These are phyloP conservation scores for Meriones psammophilus DNA, from an alignment of 2,797 vertebrate genomes.

Conservation along the genomic window DNA sequence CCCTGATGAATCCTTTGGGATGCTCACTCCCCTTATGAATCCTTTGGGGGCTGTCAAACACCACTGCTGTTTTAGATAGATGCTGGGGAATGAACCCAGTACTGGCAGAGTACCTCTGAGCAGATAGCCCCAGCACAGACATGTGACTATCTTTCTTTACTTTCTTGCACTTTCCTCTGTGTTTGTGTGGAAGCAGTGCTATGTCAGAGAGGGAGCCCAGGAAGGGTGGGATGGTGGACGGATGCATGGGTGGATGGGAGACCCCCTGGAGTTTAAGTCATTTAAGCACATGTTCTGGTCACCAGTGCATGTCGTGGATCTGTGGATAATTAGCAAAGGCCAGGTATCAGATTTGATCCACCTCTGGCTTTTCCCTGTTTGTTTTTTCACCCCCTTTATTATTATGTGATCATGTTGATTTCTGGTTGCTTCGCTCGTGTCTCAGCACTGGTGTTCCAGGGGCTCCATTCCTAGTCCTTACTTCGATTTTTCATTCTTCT, in stretches of 20 bases:
- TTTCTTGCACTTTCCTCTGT: too few species aligned
- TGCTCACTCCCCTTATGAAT: neutral
- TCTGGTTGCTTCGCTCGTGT: neutral
- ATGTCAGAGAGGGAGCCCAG: too few species aligned
- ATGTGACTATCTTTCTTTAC: neutral
- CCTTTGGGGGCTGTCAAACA: accelerated
- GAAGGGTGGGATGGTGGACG: neutral
- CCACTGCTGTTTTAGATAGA: neutral
- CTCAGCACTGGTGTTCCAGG: neutral
- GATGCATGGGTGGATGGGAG: too few species aligned
- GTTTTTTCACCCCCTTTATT: neutral
- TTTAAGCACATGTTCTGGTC: accelerated
- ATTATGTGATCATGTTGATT: neutral
- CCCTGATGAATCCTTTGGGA: neutral
- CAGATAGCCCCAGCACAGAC: neutral
- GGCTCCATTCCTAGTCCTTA: neutral
- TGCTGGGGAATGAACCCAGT: neutral
- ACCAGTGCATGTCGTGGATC: accelerated
- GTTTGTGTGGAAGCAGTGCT: neutral
- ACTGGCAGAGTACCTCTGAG: neutral
- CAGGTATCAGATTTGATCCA: accelerated
- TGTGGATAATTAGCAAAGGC: neutral
- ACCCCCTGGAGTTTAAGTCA: neutral
- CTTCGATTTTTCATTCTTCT: neutral
- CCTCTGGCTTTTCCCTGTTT: neutral